Evolutionary conservation across 2,888 invertebrate genomes (phyloP).

Genomic region (Polymixis flavicincta): DNA sequence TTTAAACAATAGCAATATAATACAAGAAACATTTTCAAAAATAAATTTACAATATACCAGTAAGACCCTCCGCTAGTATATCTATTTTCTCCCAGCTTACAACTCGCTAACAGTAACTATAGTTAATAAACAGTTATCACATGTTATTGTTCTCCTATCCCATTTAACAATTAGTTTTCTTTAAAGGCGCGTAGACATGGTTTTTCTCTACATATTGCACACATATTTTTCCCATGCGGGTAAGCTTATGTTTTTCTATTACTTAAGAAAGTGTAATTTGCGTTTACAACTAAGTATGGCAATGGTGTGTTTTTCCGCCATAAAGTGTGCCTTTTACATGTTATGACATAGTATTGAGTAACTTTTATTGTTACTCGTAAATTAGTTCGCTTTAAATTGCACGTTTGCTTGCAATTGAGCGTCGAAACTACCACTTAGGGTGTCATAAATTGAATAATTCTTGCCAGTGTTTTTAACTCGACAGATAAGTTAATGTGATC

Average conservation of each 20-base stretch:
- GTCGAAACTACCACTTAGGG: constrained; percentile 21
- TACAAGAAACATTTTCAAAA: neutral
- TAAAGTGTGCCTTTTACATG: constrained; percentile 54
- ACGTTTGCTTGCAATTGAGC: constrained; percentile 26
- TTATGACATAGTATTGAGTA: constrained; percentile 55
- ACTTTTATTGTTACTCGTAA: constrained; percentile 60
- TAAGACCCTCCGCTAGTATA: too few species aligned
- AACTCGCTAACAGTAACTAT: constrained; percentile 15
- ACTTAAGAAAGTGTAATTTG: constrained; percentile 60
- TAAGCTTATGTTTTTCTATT: constrained; percentile 52
- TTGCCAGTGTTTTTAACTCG: neutral
- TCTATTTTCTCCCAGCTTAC: constrained; percentile 10
- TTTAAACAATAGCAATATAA: neutral
- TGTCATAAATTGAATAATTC: constrained; percentile 28
- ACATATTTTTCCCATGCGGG: constrained; percentile 56
- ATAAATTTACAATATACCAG: neutral
- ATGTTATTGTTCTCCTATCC: constrained; percentile 44
- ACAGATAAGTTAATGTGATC: neutral
- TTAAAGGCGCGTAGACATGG: constrained; percentile 20
- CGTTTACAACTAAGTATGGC: constrained; percentile 57
- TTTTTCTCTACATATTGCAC: constrained; percentile 38
- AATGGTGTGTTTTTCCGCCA: constrained; percentile 55
- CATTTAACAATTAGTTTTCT: constrained; percentile 45
- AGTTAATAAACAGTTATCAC: constrained; percentile 33
- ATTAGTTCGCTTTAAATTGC: constrained; percentile 41